Base-by-base conservation (phyloP, 2,888 invertebrate species). In the Caenorhabditis macrosperma region DNA sequence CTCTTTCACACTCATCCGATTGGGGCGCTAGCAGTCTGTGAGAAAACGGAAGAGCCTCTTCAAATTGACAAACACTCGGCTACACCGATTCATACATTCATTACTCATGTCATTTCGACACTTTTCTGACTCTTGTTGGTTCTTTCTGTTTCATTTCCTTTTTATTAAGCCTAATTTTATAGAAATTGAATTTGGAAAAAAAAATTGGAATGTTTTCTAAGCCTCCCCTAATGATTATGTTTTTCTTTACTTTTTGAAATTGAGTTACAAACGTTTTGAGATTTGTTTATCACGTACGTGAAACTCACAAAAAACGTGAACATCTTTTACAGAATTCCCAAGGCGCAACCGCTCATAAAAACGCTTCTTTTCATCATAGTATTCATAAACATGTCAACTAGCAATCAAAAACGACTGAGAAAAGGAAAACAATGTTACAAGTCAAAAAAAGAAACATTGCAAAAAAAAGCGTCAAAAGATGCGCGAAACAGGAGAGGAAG, bases 1-100 rank as follows among this genome's bases (percentile, higher is more conserved):
- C 71, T 78, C 66, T 78, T 78, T 78, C 78, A 78, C 78, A 78
- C 78, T 77, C 77, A 63, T 69, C 63, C 55, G 61, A 77, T 67
- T 77, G 63, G 64, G 63, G 59, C 33, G 64, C 72, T 71, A 54
- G 50, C 33, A 61, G 64, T 66, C 74, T 66, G 59, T 60, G 64
- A 59, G 67, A 63, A 64, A 63, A 64, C 63, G 38, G 22, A 46
- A 33, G 38, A 20, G 61, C 64, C 74, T 74, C 74, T 74, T 74
- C 74, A 74, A 41, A 30, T 74, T 59, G 64, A 74, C 74, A 74
- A 74, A 74, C 74, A 74, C 57, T 59, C 50, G n/a, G 50, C 50
- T 71, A 61, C 64, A 74, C 59, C 64, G 57, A 59, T 59, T 64
- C 59, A 64, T 57, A 74, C 59, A 59, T 59, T 59, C 38, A 59